Conservation (phyloP, 2,888 invertebrate genomes). For the Ophion costatus region DNA sequence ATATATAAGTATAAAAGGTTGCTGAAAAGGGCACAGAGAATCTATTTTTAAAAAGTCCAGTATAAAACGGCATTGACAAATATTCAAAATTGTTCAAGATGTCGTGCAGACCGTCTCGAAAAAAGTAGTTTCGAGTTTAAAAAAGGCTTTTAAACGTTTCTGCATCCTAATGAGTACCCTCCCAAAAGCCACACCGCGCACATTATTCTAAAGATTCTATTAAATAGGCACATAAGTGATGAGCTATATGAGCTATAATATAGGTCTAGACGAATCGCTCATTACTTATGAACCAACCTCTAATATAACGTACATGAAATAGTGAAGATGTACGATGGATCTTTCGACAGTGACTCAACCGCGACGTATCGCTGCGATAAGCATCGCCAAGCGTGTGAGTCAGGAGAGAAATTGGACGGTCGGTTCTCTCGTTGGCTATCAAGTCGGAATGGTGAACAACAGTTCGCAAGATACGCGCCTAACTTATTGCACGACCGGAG, state of each 20-base stretch:
- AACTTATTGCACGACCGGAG: constrained; percentile 95
- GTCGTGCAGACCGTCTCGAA: background rate
- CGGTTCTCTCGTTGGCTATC: constrained; percentile 94
- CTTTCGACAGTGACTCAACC: constrained; percentile 92
- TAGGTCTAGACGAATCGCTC: background rate
- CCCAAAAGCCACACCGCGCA: too few species aligned
- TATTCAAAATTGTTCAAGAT: background rate
- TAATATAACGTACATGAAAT: background rate
- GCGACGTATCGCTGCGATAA: constrained; percentile 95
- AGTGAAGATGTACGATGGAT: background rate
- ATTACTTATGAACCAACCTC: background rate
- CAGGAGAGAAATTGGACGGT: constrained; percentile 92
- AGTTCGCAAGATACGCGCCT: constrained; percentile 89
- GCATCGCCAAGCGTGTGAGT: constrained; percentile 93
- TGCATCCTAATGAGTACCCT: too few species aligned
- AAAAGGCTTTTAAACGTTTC: background rate
- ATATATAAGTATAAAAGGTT: too few species aligned
- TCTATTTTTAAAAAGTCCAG: background rate
- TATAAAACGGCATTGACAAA: background rate
- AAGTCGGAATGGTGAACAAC: constrained; percentile 90
- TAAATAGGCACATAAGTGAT: too few species aligned
- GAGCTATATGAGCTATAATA: too few species aligned
- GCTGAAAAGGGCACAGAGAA: background rate
- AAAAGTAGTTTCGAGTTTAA: background rate
- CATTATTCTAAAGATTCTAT: too few species aligned